Conservation (phyloP, 2,113 vertebrate genomes). For the Burhinus bistriatus region DNA sequence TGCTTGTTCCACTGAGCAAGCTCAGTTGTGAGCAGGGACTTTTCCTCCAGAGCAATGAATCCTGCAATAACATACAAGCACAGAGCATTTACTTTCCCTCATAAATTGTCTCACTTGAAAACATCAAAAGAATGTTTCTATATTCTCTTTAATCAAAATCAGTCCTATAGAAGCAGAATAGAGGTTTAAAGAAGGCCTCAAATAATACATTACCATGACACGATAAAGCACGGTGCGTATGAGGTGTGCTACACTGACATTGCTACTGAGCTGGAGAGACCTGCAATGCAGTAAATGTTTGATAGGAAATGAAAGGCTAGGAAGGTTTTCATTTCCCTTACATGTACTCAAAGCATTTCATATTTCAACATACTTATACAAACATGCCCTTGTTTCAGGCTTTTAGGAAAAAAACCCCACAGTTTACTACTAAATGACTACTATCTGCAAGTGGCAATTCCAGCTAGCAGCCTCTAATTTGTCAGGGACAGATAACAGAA, state of each 20-base stretch:
- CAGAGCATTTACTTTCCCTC: not conserved
- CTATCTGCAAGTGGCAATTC: constrained; percentile 45
- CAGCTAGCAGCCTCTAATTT: constrained; percentile 62
- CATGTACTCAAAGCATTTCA: constrained; percentile 42
- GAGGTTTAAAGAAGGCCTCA: constrained; percentile 43
- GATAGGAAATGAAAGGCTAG: constrained; percentile 21
- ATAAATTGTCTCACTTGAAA: constrained; percentile 32
- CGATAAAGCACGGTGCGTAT: not conserved
- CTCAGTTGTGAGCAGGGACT: not conserved
- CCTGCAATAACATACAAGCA: not conserved
- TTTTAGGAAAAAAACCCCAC: not conserved
- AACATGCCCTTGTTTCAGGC: constrained; percentile 54
- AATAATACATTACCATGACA: not conserved
- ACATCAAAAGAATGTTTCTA: constrained; percentile 5
- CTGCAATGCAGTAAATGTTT: constrained; percentile 61
- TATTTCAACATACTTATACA: constrained; percentile 60
- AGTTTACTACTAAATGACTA: constrained; percentile 58
- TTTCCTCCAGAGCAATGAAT: not conserved
- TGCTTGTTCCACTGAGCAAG: not conserved
- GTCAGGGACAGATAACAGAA: constrained; percentile 43
- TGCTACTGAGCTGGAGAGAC: constrained; percentile 4
- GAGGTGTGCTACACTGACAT: not conserved
- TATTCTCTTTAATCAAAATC: constrained; percentile 46
- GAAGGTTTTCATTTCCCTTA: constrained; percentile 34
- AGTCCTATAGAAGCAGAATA: constrained; percentile 48